These are phyloP conservation scores for Motacilla tschutschensis DNA, from an alignment of 2,113 vertebrate genomes.

Conservation along the genomic window DNA sequence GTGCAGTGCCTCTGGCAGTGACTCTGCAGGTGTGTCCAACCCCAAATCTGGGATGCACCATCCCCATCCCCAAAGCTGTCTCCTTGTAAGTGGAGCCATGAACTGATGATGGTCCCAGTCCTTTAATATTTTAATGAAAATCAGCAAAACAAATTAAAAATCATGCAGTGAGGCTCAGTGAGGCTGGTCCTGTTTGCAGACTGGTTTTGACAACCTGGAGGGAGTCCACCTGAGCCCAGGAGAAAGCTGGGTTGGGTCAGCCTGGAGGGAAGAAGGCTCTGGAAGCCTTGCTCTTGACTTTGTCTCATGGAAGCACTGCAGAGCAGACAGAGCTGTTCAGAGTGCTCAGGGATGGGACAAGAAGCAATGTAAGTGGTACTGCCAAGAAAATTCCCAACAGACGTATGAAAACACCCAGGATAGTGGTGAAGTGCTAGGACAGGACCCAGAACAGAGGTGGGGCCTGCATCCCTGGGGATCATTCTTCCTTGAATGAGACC, in stretches of 20 bases:
- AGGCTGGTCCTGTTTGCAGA: background rate
- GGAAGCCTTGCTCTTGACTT: background rate
- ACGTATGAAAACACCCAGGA: fast-evolving
- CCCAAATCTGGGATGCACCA: background rate
- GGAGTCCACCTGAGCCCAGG: background rate
- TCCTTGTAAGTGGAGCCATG: too few relatives aligned
- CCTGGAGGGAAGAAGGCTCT: background rate
- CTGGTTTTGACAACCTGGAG: background rate
- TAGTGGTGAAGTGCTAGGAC: background rate
- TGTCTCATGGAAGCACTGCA: background rate
- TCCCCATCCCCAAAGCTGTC: background rate
- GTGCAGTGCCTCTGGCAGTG: background rate
- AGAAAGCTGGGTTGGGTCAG: background rate
- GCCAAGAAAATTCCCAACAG: background rate
- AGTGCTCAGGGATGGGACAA: background rate
- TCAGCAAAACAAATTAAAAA: background rate
- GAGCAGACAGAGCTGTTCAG: background rate
- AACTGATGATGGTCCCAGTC: background rate
- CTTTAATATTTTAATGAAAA: background rate
- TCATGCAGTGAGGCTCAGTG: background rate
- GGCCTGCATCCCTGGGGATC: background rate
- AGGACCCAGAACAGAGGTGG: background rate
- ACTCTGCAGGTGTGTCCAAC: background rate
- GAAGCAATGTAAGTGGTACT: fast-evolving
- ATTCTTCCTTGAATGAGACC: background rate